Conservation (phyloP, 2,797 vertebrate species). For the Toxotes lorentzi region DNA sequence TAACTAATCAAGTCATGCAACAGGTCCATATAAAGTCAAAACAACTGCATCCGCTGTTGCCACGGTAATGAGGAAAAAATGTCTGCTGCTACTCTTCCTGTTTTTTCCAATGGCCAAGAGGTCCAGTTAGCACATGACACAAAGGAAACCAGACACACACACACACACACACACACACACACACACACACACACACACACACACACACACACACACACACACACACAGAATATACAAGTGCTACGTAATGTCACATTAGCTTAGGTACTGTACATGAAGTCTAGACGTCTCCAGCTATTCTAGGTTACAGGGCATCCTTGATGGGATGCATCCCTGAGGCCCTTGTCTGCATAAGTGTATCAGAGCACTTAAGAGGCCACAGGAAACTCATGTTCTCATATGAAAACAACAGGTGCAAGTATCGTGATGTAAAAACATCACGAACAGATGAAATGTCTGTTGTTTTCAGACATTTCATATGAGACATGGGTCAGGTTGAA, state of each 20-base stretch:
- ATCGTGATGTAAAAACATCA: too few species aligned
- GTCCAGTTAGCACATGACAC: slow-evolving; percentile 38
- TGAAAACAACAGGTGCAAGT: neutral
- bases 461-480: too few species aligned
- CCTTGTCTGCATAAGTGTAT: neutral
- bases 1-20: slow-evolving; percentile 44
- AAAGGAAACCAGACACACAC: slow-evolving; percentile 16
- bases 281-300: neutral
- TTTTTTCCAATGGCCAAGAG: slow-evolving; percentile 37
- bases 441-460: too few species aligned
- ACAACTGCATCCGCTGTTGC: slow-evolving; percentile 44
- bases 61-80: slow-evolving; percentile 51
- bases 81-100: slow-evolving; percentile 50
- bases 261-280: neutral
- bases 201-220: slow-evolving; percentile 22
- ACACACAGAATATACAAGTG: neutral
- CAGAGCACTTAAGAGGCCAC: neutral
- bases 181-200: slow-evolving; percentile 7
- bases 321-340: neutral
- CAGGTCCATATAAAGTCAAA: slow-evolving; percentile 51
- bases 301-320: neutral
- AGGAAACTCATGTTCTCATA: neutral
- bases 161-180: neutral
- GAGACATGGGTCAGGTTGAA: neutral
- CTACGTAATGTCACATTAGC: neutral